Conservation (phyloP, 2,888 invertebrate species). For the Ectobius pallidus region DNA sequence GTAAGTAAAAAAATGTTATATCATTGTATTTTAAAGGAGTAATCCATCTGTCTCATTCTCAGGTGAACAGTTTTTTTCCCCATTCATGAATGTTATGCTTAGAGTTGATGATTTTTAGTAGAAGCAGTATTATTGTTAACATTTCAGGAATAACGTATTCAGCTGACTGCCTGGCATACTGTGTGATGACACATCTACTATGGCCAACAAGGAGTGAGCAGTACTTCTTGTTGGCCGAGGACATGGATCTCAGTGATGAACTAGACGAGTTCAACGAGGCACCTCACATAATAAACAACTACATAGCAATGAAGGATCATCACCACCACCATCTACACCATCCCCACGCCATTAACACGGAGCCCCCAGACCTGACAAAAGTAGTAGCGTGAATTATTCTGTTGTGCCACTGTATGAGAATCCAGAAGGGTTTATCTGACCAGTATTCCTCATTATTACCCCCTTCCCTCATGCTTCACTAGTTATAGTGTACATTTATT, state of each 20-base stretch:
- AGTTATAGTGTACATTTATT: too few species aligned
- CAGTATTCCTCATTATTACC: too few species aligned
- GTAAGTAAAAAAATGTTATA: too few species aligned
- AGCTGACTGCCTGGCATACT: constrained; percentile 93
- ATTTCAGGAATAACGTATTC: constrained; percentile 88
- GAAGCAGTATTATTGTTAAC: too few species aligned
- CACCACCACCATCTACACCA: constrained; percentile 15
- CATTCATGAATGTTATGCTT: too few species aligned
- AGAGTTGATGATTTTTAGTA: too few species aligned
- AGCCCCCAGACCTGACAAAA: constrained; percentile 50
- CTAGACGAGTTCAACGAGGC: constrained; percentile 91
- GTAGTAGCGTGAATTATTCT: constrained; percentile 34
- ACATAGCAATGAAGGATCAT: constrained; percentile 32
- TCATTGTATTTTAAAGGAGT: too few species aligned
- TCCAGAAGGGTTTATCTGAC: constrained; percentile 15
- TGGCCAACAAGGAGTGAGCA: constrained; percentile 96
- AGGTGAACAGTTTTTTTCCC: too few species aligned
- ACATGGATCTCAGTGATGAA: constrained; percentile 68
- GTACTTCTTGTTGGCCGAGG: constrained; percentile 80
- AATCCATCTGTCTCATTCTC: too few species aligned
- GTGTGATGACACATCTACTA: constrained; percentile 92
- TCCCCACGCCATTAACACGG: constrained; percentile 48
- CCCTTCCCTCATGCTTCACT: too few species aligned
- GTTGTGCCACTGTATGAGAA: constrained; percentile 1
- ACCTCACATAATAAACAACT: constrained; percentile 77